Base-by-base conservation (phyloP, 2,888 invertebrate genomes). In the Zygothrica quintamaculata region DNA sequence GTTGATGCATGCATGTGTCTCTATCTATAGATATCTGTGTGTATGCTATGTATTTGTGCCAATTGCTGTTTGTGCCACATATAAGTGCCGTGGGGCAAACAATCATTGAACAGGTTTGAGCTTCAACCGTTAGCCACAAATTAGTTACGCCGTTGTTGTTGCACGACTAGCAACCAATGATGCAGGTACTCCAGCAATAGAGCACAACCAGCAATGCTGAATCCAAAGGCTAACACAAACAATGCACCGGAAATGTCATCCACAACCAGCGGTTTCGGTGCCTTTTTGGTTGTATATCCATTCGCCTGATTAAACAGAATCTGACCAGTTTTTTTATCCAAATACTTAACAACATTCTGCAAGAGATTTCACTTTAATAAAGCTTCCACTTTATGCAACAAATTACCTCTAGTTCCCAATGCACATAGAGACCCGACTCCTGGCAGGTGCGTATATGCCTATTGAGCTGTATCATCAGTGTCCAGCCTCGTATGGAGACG, bases 401-500 rank as follows among this genome's bases (percentile, higher is more conserved):
- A 13, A 22, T 3, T 53, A 89, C 90, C 72, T 84, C 69, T 26
- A 76, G 65, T 36, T 90, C 90, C 90, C 90, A 90, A 55, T 86
- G 76, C 0, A 80, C 68, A 52, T 78, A 90, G 1, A 90, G 75
- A 1, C 90, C 90, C 7, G 88, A 75, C 36, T 90, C 89, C 25
- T 89, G 74, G 34, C 87, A 88, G 22, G 72, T 77, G 12, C 79
- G 67, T 11, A 89, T 78, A 53, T 90, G 90, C 1, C 56, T 74
- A 58, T 90, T 84, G 1, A 90, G 69, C 0, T 74, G 65, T 0
- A 79, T 79, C 90, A 90, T 90, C 13, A 90, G 22, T 0, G 85
- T 80, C 90, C 90, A 90, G 6, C 90, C 90, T 1, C 89, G 75
- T 26, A 90, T 79, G n/a, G 89, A 70, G 4, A 90, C 88, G 1